Evolutionary conservation across 64 coral and sea anemone species (phyloP), one percentile per base, ranked within the genome.

Genomic region (Stichodactyla helianthus): DNA sequence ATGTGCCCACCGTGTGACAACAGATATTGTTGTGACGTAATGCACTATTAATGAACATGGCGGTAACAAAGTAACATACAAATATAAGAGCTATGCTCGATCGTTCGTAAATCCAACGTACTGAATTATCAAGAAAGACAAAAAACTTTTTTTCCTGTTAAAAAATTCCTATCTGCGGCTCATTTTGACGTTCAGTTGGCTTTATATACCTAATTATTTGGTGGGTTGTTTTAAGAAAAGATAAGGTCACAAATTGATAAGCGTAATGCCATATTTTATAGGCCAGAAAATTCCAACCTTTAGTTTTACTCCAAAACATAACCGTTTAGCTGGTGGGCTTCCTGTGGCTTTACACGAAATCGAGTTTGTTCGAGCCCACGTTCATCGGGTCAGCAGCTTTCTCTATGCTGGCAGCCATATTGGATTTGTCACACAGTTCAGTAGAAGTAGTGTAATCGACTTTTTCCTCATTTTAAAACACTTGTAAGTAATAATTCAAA

Each of bases 331-430:
- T 44, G 68, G 25, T 74, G 68, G 68, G 68, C 27, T 31, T 4
- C 68, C 68, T 74, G 78, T 81, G 78, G 78, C 2, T 44, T 81
- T 19, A 54, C 50, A 53, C 52, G 2, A 81, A 81, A 53, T 19
- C 78, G 78, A 81, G 78, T 44, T 12, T 52, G 6, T 14, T 20
- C 6, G 16, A 81, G 78, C 51, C 78, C 52, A 15, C 50, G 16
- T 23, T 52, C 6, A 8, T 20, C 53, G 19, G 10, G 78, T 81
- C 78, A 81, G 78, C 15, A 11, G 78, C 19, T 28, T 1, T 19
- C 78, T 20, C 31, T 81, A 54, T 22, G 7, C 78, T 53, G 51
- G 78, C 52, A 51, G 78, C 78, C 78, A 81, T 81, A 10, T 81
- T 81, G 78, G 78, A 81, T 81, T 81, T 54, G 15, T 8, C 0